Conservation (phyloP, 1,140 invertebrate genomes). For the Argopecten irradians region DNA sequence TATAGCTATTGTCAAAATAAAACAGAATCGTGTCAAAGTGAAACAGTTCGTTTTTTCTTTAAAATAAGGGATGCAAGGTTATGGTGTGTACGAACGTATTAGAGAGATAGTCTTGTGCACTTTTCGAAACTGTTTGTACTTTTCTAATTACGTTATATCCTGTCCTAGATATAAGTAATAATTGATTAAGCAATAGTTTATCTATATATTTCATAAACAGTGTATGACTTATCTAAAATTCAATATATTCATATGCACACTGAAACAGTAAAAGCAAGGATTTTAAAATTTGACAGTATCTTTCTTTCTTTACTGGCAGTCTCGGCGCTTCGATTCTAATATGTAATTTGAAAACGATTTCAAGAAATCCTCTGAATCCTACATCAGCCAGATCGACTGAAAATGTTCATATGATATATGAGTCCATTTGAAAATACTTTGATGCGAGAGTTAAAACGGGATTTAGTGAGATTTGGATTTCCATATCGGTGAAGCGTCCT, state of each 20-base stretch:
- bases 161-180: not conserved
- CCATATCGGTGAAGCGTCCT: constrained; percentile 6
- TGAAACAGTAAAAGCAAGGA: not conserved
- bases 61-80: no score
- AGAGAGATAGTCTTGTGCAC: no score
- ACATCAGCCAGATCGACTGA: constrained; percentile 4
- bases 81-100: no score
- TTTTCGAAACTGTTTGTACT: no score
- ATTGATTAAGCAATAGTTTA: not conserved
- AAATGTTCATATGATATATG: constrained; percentile 19
- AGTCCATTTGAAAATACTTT: constrained; percentile 11
- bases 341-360: constrained; percentile 23
- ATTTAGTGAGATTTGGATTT: constrained; percentile 18
- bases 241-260: not conserved
- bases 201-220: not conserved
- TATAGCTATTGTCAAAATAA: no score
- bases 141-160: not conserved
- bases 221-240: not conserved
- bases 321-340: not conserved
- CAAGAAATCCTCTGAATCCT: not conserved
- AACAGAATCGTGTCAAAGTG: no score
- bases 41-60: no score
- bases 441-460: constrained; percentile 20
- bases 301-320: not conserved
- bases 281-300: constrained; percentile 3